Conservation (phyloP, 2,797 vertebrate species). For the Odontamblyopus rebecca region DNA sequence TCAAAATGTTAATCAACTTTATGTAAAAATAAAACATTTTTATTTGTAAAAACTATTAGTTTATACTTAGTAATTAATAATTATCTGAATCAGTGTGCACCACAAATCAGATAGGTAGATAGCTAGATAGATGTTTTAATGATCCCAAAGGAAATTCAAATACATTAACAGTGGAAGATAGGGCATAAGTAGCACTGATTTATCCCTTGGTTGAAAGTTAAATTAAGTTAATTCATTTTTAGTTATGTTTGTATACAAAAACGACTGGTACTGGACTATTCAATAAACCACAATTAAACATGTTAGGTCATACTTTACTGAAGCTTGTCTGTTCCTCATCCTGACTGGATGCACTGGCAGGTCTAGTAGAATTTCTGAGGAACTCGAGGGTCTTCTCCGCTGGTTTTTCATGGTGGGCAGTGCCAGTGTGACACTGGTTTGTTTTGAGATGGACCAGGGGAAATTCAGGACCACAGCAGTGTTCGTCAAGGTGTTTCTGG, state of each 20-base stretch:
- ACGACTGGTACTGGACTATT: slow-evolving; percentile 17
- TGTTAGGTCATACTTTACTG: slow-evolving; percentile 52
- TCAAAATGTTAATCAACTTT: slow-evolving; percentile 3
- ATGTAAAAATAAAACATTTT: background rate
- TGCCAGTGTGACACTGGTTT: slow-evolving; percentile 7
- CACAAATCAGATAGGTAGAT: no score
- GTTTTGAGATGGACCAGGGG: slow-evolving; percentile 28
- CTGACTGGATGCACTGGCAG: slow-evolving; percentile 46
- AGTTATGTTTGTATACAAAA: slow-evolving; percentile 5
- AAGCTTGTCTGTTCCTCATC: slow-evolving; percentile 63
- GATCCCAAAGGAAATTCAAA: no score
- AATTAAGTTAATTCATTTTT: background rate
- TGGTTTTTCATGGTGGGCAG: slow-evolving; percentile 17
- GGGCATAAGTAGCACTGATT: background rate
- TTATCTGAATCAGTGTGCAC: background rate
- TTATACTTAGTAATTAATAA: background rate
- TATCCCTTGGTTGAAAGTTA: background rate
- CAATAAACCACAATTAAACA: slow-evolving; percentile 15
- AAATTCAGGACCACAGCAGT: slow-evolving; percentile 23
- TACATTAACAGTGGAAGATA: background rate
- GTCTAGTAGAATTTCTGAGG: slow-evolving; percentile 47
- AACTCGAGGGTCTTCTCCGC: slow-evolving; percentile 31
- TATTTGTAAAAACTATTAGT: background rate
- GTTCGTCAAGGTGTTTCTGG: slow-evolving; percentile 12
- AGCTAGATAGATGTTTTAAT: no score